Percentiles rank a stretch among this genome's conserved stretches.
phyloP scores from a whole-genome alignment of 2,113 vertebrate genomes.

The Oceanodroma tethys region DNA sequence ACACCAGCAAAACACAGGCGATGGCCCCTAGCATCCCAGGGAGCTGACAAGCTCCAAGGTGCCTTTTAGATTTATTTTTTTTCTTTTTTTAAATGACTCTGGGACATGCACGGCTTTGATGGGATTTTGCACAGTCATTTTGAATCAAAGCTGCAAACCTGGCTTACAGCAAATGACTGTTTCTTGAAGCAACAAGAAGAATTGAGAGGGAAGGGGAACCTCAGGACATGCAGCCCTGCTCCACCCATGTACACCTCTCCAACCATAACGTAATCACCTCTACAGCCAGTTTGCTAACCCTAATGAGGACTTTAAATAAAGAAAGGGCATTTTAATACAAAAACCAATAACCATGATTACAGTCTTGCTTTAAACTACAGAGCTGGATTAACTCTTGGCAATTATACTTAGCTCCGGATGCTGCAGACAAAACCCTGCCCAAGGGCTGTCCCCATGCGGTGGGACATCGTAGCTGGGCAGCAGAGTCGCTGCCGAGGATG shows the following conservation, averaged over 20 bases:
- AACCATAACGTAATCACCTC: neutral
- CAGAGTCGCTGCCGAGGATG: neutral
- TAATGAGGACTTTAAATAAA: neutral
- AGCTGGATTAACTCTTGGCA: neutral
- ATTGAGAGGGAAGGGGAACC: neutral
- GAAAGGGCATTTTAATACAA: neutral
- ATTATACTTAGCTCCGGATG: neutral
- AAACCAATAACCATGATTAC: neutral
- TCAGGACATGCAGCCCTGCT: neutral
- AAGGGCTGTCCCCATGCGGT: neutral
- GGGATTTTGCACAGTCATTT: conserved; percentile 41
- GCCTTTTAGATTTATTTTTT: neutral
- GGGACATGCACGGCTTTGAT: neutral
- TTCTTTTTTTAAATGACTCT: neutral
- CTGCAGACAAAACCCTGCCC: neutral
- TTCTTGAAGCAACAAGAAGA: neutral
- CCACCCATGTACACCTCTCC: neutral
- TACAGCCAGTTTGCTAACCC: neutral
- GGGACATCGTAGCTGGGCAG: neutral
- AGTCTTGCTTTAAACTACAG: neutral
- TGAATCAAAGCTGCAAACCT: conserved; percentile 3
- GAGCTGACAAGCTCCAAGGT: neutral
- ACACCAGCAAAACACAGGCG: neutral
- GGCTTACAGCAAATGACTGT: neutral
- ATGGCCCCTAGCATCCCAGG: neutral